phyloP scores from a whole-genome alignment of 2,113 vertebrate species.

The Carassius auratus region DNA sequence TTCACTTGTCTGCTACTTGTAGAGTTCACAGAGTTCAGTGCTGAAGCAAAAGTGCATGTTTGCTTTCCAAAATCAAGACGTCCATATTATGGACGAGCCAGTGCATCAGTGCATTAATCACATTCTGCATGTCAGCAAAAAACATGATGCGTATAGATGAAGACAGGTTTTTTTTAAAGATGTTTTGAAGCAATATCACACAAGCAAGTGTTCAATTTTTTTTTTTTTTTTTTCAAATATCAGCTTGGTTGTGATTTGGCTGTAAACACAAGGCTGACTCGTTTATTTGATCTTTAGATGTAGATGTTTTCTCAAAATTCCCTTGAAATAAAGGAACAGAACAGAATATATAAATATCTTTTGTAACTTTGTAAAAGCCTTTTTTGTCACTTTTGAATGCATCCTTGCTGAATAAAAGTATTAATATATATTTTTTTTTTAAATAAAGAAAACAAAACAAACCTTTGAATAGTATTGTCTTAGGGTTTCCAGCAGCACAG shows the following conservation, averaged over 20 bases:
- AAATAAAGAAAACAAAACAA: too few relatives aligned
- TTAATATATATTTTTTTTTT: too few relatives aligned
- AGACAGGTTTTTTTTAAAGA: neutral
- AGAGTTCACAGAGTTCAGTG: neutral
- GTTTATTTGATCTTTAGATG: neutral
- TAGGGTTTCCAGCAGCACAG: too few relatives aligned
- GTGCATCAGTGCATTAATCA: neutral
- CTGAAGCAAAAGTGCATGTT: slow-evolving; percentile 22
- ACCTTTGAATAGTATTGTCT: too few relatives aligned
- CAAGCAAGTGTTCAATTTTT: neutral
- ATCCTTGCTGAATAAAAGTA: too few relatives aligned
- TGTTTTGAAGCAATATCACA: neutral
- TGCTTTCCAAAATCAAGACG: slow-evolving; percentile 36
- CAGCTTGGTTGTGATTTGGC: neutral
- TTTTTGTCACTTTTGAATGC: too few relatives aligned
- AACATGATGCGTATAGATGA: neutral
- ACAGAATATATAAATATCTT: too few relatives aligned
- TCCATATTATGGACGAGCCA: neutral
- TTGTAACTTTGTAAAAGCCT: too few relatives aligned
- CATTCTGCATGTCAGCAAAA: neutral
- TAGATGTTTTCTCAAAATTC: neutral
- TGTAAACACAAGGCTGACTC: neutral
- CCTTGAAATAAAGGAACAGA: too few relatives aligned
- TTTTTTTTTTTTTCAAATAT: neutral
- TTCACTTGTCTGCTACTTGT: slow-evolving; percentile 8